Percentiles rank a stretch among this genome's conserved stretches.
Evolutionary conservation across 2,113 vertebrate genomes (phyloP).

Genomic region (Fregata magnificens): DNA sequence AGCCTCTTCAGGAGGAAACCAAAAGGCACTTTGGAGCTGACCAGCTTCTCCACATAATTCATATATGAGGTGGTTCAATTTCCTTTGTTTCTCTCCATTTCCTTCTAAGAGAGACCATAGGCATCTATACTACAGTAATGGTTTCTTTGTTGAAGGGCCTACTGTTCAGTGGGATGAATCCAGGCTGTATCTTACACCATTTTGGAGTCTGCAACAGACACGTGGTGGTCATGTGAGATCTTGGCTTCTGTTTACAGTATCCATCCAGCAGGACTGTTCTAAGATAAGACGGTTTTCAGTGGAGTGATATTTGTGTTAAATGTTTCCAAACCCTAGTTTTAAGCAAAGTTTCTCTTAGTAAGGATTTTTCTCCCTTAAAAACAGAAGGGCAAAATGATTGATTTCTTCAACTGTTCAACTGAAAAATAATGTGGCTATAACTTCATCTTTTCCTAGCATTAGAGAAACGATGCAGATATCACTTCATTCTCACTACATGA

Average conservation of each 20-base stretch:
- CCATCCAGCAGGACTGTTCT: background rate
- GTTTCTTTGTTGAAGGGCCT: background rate
- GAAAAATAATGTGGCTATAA: background rate
- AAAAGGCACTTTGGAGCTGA: background rate
- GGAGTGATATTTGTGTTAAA: background rate
- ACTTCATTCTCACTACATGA: background rate
- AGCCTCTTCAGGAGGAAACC: background rate
- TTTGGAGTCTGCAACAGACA: background rate
- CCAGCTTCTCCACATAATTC: background rate
- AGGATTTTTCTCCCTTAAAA: background rate
- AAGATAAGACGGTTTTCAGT: background rate
- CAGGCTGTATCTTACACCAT: background rate
- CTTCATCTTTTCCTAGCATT: background rate
- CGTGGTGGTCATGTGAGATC: accelerated
- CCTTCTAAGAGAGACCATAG: background rate
- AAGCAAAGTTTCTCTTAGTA: background rate
- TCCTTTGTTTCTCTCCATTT: background rate
- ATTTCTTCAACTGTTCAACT: background rate
- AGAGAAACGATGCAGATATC: background rate
- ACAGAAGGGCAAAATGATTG: background rate
- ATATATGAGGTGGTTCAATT: background rate
- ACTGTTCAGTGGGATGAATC: background rate
- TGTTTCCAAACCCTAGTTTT: background rate
- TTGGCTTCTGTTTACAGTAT: background rate
- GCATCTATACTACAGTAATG: too few species aligned